Percentiles rank a stretch among this genome's conserved stretches.
phyloP scores from a whole-genome alignment of 2,888 invertebrate genomes.

The Synanthedon andrenaeformis region DNA sequence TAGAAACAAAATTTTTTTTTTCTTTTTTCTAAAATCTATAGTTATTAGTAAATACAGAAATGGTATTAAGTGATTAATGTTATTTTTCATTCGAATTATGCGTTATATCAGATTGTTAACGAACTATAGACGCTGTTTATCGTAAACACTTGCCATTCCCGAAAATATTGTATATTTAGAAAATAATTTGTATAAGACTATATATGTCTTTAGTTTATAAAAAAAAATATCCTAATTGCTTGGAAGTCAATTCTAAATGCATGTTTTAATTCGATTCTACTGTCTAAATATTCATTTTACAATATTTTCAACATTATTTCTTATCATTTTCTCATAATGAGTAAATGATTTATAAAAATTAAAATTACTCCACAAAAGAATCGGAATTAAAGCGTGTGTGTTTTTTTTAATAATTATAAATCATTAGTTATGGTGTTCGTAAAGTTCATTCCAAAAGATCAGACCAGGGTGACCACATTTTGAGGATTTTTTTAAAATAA shows the following conservation, averaged over 20 bases:
- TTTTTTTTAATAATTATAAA: background rate
- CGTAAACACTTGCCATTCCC: slow-evolving; percentile 31
- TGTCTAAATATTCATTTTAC: slow-evolving; percentile 11
- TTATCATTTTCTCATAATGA: background rate
- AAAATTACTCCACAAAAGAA: background rate
- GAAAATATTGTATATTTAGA: slow-evolving; percentile 10
- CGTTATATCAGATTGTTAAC: no score
- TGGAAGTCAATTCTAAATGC: slow-evolving; percentile 38
- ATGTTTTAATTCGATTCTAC: slow-evolving; percentile 10
- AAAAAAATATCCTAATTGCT: slow-evolving; percentile 19
- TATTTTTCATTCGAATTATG: no score
- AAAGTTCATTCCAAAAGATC: background rate
- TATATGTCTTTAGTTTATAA: slow-evolving; percentile 26
- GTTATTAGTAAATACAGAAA: no score
- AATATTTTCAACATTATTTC: background rate
- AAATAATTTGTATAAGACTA: slow-evolving; percentile 34
- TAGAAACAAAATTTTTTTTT: no score
- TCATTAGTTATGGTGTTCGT: background rate
- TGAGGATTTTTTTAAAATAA: no score
- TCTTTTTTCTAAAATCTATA: no score
- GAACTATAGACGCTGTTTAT: no score
- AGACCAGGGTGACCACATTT: background rate
- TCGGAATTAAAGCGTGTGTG: background rate
- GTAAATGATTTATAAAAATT: no score
- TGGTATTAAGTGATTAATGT: no score